Base-by-base conservation (phyloP, 2,797 vertebrate species). In the Chrysocyon brachyurus region DNA sequence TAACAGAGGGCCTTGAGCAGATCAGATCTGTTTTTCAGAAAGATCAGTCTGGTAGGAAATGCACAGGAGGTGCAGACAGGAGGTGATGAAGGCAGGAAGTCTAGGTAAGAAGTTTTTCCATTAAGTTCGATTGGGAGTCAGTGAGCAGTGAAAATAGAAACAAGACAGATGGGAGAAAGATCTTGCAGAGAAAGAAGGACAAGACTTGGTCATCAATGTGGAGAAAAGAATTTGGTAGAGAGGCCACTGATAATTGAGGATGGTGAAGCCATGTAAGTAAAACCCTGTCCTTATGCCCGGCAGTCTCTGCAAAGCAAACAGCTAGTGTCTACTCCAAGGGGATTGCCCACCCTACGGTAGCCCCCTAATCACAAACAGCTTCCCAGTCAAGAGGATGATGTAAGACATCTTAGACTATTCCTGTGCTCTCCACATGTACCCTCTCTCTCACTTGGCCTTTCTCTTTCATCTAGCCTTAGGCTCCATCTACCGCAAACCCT, bases 11-110 rank as follows among this genome's bases (percentile, higher is more conserved):
- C 33, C 77, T 83, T 64, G 15, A 83, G 66, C 36, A 59, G 17
- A 64, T 36, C 57, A 57, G 66, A 66, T 66, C 66, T 87, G 77
- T 61, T 95, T 95, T 68, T 46, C 75, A 57, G 83, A 57, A 88
- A 77, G 31, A 59, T 57, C 24, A 9, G 1, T 68, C 84, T 92
- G 52, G 36, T 16, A 75, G 36, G 77, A 66, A 57, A 81, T 49
- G 49, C 28, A 49, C 31, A 64, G 36, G 14, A 57, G 36, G 49
- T 49, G 36, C 36, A 52, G 57, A 49, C 12, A 26, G 57, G 40
- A 63, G n/a, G 61, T 46, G 28, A 59, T 52, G 36, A 82, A 92
- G 22, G 68, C 54, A 54, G 78, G 84, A 83, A 56, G 84, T 75
- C 36, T 82, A 57, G 33, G 17, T 75, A 57, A 95, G 49, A 87